Evolutionary conservation across 2,797 vertebrate species (phyloP), one percentile per base, ranked within the genome.

Genomic region (Yasuhikotakia modesta): DNA sequence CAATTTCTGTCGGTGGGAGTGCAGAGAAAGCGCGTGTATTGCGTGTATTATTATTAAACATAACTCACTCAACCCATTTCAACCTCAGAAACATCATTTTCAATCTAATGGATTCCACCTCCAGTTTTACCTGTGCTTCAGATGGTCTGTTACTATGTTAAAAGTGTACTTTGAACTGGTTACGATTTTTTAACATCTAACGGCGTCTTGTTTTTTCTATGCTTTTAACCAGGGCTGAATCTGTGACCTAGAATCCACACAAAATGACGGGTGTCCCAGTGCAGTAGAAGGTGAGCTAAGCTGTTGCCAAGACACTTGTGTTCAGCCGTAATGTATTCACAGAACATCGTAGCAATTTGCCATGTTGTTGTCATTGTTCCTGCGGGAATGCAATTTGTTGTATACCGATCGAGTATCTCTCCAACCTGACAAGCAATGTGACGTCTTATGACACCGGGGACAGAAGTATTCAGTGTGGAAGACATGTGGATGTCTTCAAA

Each of bases 191-290:
- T 11, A 10, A 16, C 13, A 53, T 30, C 14, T 32, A 68, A 67
- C 66, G 17, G 35, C 12, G 27, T 50, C 39, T 27, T 27, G 10
- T n/a, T 5, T 16, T 50, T 32, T 6, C 22, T 21, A 11, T 66
- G 0, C 68, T 83, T n/a, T n/a, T n/a, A n/a, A 70, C 30, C 69
- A 92, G 90, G 79, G 90, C 92, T 4, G 85, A 88, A 46, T 94
- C 93, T n/a, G 87, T 94, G 22, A 94, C 92, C 24, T 94, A 92
- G 92, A 93, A 94, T 85, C 94, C 93, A 22, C 92, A 94, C 76
- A 95, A 92, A 84, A 85, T 93, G 85, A 93, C 92, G 92, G 87
- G 89, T 0, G 84, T 88, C 35, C 92, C 89, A 0, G 78, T 94
- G 77, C 93, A 95, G 77, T 93, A 89, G 80, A 94, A 90, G 89